Evolutionary conservation across 2,888 invertebrate species (phyloP).

Genomic region (Crematogaster levior): DNA sequence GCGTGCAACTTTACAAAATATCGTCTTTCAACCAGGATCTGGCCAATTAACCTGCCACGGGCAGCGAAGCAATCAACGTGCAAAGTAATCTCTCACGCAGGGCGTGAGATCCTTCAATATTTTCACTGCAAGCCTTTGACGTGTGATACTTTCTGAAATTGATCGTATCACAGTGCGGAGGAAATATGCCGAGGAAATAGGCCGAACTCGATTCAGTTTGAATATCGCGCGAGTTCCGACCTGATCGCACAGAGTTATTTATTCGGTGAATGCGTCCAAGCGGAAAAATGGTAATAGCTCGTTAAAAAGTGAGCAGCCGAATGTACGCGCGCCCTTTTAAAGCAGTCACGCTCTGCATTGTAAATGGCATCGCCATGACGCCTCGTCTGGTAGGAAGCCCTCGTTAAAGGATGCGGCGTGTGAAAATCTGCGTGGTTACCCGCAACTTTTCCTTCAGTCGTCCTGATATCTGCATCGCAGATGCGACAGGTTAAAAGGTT

Average conservation of each 20-base stretch:
- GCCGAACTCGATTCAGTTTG: conserved; percentile 48
- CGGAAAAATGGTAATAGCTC: conserved; percentile 65
- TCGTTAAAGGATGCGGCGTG: not conserved
- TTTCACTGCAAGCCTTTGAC: conserved; percentile 65
- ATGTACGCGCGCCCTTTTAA: conserved; percentile 43
- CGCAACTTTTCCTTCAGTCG: conserved; percentile 19
- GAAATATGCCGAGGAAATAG: conserved; percentile 45
- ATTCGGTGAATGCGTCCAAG: conserved; percentile 53
- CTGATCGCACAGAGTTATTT: conserved; percentile 45
- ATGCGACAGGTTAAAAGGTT: conserved; percentile 7
- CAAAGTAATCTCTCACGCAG: conserved; percentile 43
- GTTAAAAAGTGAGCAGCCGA: conserved; percentile 55
- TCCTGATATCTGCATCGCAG: conserved; percentile 40
- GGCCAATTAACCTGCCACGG: conserved; percentile 26
- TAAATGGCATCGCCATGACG: conserved; percentile 55
- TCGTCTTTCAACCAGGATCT: not conserved
- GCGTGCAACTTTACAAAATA: conserved; percentile 12
- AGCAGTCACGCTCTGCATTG: conserved; percentile 63
- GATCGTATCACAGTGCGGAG: conserved; percentile 51
- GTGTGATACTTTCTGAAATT: conserved; percentile 64
- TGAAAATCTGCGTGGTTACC: conserved; percentile 49
- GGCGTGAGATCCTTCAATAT: conserved; percentile 34
- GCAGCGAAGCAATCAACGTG: conserved; percentile 18
- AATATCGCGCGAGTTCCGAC: conserved; percentile 48
- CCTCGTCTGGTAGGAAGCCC: not conserved